Percentiles rank a stretch among this genome's conserved stretches.
These are phyloP conservation scores for Lagopus muta DNA, from an alignment of 2,113 vertebrate species.

Conservation along the genomic window DNA sequence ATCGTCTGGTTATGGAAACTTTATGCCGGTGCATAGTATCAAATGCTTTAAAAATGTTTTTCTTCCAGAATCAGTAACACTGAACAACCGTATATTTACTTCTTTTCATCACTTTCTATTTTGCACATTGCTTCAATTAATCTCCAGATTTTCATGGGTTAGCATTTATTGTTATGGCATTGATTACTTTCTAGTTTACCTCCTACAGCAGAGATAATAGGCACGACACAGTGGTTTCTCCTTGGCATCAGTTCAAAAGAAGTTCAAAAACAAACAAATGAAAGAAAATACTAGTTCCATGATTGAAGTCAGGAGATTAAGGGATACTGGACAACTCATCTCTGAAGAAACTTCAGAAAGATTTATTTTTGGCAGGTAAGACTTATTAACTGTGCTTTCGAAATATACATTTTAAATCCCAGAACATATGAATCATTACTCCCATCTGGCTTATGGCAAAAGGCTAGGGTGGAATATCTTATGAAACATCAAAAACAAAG, in stretches of 20 bases:
- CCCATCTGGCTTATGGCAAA: not conserved
- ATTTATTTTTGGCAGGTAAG: slow-evolving; percentile 32
- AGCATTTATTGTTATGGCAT: not conserved
- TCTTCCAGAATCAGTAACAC: not conserved
- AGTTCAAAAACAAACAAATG: not conserved
- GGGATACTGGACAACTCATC: not conserved
- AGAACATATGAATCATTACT: slow-evolving; percentile 41
- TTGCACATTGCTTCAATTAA: not conserved
- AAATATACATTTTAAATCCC: slow-evolving; percentile 34
- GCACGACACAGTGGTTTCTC: not conserved
- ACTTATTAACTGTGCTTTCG: not conserved
- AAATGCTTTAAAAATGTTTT: not conserved
- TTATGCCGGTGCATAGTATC: not conserved
- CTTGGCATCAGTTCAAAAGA: not conserved
- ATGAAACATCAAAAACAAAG: not conserved
- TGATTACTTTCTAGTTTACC: not conserved
- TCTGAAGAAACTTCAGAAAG: not conserved
- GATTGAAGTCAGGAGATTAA: not conserved
- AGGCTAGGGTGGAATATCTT: not conserved
- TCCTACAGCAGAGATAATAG: not conserved
- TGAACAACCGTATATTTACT: not conserved
- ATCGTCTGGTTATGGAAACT: not conserved
- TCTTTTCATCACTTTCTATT: not conserved
- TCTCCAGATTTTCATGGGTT: not conserved
- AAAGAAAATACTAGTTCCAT: not conserved